Conservation (phyloP, 2,797 vertebrate genomes). For the Astyanax mexicanus region DNA sequence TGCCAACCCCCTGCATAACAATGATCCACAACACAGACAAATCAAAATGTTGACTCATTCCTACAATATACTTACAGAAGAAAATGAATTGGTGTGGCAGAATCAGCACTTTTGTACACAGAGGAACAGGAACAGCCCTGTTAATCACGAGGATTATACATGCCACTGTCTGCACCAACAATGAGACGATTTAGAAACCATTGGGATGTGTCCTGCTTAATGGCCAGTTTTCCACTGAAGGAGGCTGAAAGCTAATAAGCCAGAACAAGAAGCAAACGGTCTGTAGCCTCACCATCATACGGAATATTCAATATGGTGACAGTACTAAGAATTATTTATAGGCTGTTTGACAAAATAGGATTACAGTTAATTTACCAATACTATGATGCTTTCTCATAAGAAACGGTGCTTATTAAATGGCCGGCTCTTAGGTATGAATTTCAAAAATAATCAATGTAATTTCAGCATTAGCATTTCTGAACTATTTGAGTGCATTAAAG, state of each 20-base stretch:
- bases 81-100: neutral
- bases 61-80: too few relatives aligned
- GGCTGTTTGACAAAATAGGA: neutral
- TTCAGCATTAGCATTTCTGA: too few relatives aligned
- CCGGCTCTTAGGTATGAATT: too few relatives aligned
- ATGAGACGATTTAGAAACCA: neutral
- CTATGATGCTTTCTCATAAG: too few relatives aligned
- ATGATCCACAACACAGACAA: neutral
- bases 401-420: too few relatives aligned
- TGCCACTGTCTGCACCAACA: neutral
- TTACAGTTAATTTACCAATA: too few relatives aligned
- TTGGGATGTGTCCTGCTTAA: neutral
- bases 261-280: neutral
- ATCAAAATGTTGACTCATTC: neutral
- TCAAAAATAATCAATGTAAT: too few relatives aligned
- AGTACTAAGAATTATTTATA: neutral
- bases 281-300: neutral
- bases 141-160: conserved; percentile 8
- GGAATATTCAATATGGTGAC: neutral
- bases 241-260: neutral
- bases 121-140: neutral
- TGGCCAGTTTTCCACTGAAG: neutral
- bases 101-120: neutral
- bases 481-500: too few relatives aligned
- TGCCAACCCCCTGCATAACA: neutral